Evolutionary conservation across 2,797 vertebrate genomes (phyloP).

Genomic region (Brachyalestes nurse): DNA sequence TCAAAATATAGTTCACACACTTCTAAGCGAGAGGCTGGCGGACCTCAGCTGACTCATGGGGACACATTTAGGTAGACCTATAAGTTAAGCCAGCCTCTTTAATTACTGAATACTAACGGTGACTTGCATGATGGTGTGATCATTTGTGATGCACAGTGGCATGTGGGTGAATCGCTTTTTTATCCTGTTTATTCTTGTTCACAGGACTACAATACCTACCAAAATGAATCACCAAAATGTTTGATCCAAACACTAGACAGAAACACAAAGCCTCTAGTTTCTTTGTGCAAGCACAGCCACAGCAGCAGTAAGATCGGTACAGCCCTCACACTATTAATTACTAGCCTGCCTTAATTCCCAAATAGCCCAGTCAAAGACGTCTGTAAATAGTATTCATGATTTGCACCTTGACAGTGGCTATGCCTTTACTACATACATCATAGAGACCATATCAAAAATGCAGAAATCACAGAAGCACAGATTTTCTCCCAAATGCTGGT

Average conservation of each 20-base stretch:
- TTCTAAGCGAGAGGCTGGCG: neutral
- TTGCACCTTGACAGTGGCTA: neutral
- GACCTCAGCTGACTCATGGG: neutral
- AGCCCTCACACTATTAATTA: neutral
- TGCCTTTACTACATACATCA: neutral
- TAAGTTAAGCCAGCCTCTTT: neutral
- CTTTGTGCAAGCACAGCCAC: neutral
- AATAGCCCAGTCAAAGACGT: neutral
- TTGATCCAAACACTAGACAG: neutral
- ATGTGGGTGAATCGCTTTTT: neutral
- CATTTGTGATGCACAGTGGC: neutral
- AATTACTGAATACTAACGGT: neutral
- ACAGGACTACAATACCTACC: neutral
- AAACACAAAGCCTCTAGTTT: too few species aligned
- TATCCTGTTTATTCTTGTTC: neutral
- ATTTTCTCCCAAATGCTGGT: neutral
- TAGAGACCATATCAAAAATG: neutral
- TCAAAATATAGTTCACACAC: constrained; percentile 8
- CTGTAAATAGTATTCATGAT: neutral
- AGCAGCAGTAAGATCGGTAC: neutral
- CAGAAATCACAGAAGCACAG: neutral
- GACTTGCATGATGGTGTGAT: neutral
- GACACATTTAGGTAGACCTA: neutral
- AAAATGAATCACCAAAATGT: neutral
- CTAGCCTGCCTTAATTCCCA: neutral